These are phyloP conservation scores for Dusona sp. DNA, from an alignment of 2,888 invertebrate genomes.

Conservation along the genomic window DNA sequence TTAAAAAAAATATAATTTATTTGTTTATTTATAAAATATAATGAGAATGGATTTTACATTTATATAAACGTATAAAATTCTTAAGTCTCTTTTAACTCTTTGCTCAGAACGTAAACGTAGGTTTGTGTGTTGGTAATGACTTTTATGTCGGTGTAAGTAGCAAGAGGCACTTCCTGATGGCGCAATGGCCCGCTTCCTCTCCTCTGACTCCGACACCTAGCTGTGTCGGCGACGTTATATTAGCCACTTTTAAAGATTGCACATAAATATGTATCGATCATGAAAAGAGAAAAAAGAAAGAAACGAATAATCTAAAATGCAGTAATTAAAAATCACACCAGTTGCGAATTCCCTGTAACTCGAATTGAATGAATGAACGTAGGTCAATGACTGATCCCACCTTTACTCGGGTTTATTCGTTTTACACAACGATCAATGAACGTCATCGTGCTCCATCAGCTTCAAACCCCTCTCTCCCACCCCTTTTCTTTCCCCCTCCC, in stretches of 20 bases:
- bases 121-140: slow-evolving; percentile 35
- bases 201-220: slow-evolving; percentile 66
- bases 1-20: neutral
- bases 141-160: slow-evolving; percentile 72
- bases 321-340: neutral
- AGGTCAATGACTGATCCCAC: slow-evolving; percentile 46
- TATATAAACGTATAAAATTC: neutral
- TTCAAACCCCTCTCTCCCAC: neutral
- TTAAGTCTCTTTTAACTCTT: slow-evolving; percentile 43
- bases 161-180: slow-evolving; percentile 82
- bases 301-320: slow-evolving; percentile 6
- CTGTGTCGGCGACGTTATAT: slow-evolving; percentile 14
- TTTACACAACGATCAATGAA: slow-evolving; percentile 48
- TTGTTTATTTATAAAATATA: neutral
- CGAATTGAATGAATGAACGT: neutral
- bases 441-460: slow-evolving; percentile 37
- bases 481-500: neutral
- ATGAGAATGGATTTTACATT: neutral
- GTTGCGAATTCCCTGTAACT: neutral
- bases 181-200: slow-evolving; percentile 82
- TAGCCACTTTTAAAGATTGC: slow-evolving; percentile 1
- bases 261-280: neutral
- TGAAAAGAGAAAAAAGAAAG: neutral
- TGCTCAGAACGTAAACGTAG: slow-evolving; percentile 40
- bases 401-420: slow-evolving; percentile 42